These are phyloP conservation scores for Aythya baeri DNA, from an alignment of 2,113 vertebrate genomes.

Conservation along the genomic window DNA sequence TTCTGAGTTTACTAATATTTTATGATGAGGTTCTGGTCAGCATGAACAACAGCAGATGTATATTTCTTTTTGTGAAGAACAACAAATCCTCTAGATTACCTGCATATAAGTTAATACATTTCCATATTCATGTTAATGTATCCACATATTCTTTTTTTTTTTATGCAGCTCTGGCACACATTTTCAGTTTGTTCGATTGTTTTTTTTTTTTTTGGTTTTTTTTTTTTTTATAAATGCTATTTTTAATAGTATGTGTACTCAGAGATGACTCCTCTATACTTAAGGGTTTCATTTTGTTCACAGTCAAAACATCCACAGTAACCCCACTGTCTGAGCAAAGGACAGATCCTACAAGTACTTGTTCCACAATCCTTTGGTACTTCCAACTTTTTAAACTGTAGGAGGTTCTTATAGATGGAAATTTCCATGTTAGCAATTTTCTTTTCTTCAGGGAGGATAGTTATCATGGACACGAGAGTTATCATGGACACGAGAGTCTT, in stretches of 20 bases:
- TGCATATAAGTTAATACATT: background rate
- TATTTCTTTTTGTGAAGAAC: background rate
- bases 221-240: background rate
- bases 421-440: background rate
- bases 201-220: background rate
- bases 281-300: background rate
- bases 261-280: background rate
- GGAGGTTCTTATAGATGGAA: background rate
- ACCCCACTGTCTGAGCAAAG: background rate
- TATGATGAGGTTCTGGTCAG: background rate
- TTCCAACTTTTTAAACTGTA: fast-evolving
- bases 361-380: fast-evolving
- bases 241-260: background rate
- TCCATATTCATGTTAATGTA: background rate
- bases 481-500: background rate
- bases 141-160: background rate
- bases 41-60: background rate
- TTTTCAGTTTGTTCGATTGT: background rate
- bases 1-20: background rate
- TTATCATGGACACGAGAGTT: background rate
- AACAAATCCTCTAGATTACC: background rate
- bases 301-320: background rate
- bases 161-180: background rate
- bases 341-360: fast-evolving
- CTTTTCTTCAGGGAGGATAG: background rate